Percentiles rank a stretch among this genome's conserved stretches.
Conservation (phyloP, 2,888 invertebrate genomes). For the Eustalomyia histrio region DNA sequence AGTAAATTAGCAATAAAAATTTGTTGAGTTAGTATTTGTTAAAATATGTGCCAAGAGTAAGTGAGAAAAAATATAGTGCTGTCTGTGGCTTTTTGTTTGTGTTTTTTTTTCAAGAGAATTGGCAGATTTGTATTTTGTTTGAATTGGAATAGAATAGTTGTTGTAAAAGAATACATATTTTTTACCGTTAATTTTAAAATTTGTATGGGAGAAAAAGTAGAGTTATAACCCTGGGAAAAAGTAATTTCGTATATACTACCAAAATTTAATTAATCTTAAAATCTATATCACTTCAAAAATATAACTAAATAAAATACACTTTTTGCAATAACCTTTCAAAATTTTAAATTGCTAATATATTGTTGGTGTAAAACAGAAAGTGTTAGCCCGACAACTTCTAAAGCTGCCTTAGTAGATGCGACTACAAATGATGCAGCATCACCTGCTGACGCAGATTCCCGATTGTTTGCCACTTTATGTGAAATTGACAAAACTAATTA, state of each 20-base stretch:
- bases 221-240: no score
- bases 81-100: not conserved
- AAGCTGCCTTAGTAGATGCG: not conserved
- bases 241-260: no score
- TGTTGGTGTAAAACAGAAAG: no score
- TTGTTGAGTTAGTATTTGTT: slow-evolving; percentile 6
- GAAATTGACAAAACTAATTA: slow-evolving; percentile 57
- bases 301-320: no score
- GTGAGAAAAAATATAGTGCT: not conserved
- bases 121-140: not conserved
- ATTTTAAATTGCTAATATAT: no score
- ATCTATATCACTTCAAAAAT: no score
- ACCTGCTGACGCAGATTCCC: slow-evolving; percentile 24
- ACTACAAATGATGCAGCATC: not conserved
- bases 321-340: no score
- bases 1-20: not conserved
- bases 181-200: not conserved
- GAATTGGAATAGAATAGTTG: not conserved
- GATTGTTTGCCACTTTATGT: slow-evolving; percentile 35
- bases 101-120: no score
- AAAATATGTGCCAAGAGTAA: not conserved
- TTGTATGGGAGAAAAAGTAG: no score
- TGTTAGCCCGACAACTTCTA: not conserved
- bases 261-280: no score
- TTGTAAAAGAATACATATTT: not conserved